Conservation (phyloP, 2,888 invertebrate genomes). For the Scaptomyza cyrtandrae region DNA sequence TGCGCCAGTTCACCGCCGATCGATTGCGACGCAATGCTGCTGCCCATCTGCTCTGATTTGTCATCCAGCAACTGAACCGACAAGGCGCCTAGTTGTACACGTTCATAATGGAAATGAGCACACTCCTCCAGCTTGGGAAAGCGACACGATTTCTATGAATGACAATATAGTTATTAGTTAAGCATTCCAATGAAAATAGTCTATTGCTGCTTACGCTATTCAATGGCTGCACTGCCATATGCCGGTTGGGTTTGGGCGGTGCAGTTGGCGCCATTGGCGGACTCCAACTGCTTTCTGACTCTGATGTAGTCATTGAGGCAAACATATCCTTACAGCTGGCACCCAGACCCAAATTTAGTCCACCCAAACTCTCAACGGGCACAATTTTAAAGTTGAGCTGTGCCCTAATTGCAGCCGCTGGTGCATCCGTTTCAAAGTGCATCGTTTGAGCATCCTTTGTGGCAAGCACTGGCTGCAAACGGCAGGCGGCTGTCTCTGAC, state of each 20-base stretch:
- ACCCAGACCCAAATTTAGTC: slow-evolving; percentile 43
- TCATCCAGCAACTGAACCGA: slow-evolving; percentile 86
- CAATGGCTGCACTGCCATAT: slow-evolving; percentile 69
- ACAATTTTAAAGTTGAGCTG: slow-evolving; percentile 82
- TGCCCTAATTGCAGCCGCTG: slow-evolving; percentile 72
- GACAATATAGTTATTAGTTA: neutral
- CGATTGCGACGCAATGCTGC: slow-evolving; percentile 84
- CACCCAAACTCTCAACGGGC: slow-evolving; percentile 66
- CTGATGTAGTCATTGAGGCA: slow-evolving; percentile 84
- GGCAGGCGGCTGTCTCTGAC: slow-evolving; percentile 32
- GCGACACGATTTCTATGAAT: slow-evolving; percentile 85
- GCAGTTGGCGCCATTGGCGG: slow-evolving; percentile 40
- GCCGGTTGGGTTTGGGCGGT: slow-evolving; percentile 66
- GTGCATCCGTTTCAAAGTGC: slow-evolving; percentile 66
- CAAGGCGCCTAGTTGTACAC: slow-evolving; percentile 93
- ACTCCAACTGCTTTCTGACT: slow-evolving; percentile 72
- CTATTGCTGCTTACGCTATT: slow-evolving; percentile 59
- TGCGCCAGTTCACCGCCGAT: slow-evolving; percentile 84
- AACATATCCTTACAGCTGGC: slow-evolving; percentile 77
- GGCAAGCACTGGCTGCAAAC: slow-evolving; percentile 36
- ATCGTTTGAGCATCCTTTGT: slow-evolving; percentile 41
- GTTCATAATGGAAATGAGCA: slow-evolving; percentile 99
- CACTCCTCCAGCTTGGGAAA: slow-evolving; percentile 97
- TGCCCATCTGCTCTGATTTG: slow-evolving; percentile 84
- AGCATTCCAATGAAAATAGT: neutral